Percentiles rank a stretch among this genome's conserved stretches.
These are phyloP conservation scores for Hyperopisus bebe DNA, from an alignment of 2,113 vertebrate genomes.

Conservation along the genomic window DNA sequence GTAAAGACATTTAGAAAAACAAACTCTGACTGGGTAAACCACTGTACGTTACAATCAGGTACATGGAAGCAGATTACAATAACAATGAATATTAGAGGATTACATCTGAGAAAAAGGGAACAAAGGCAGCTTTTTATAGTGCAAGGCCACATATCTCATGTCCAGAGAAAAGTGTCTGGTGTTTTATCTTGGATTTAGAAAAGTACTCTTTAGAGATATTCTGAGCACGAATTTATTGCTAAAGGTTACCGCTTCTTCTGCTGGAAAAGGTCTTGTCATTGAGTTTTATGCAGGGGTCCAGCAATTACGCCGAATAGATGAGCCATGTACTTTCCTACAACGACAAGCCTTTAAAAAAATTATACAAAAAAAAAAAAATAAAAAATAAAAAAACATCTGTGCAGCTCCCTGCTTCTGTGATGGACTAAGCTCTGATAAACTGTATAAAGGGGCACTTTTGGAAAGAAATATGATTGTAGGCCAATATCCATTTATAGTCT, in stretches of 20 bases:
- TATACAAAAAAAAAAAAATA: background rate
- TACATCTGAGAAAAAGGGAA: background rate
- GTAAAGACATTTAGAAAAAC: background rate
- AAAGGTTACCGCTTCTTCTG: background rate
- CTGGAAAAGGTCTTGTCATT: background rate
- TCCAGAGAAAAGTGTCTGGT: background rate
- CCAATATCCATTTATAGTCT: conserved; percentile 16
- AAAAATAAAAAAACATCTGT: background rate
- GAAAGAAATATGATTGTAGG: conserved; percentile 16
- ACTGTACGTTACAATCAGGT: background rate
- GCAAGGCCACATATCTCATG: background rate
- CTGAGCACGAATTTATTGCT: background rate
- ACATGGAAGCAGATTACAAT: background rate
- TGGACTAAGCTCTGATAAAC: background rate
- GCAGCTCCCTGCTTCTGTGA: background rate
- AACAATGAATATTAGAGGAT: background rate
- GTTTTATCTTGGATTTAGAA: background rate
- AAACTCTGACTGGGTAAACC: background rate
- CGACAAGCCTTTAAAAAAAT: background rate
- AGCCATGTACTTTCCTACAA: background rate
- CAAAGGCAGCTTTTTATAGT: background rate
- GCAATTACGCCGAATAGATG: background rate
- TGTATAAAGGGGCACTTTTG: background rate
- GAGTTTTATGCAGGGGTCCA: background rate
- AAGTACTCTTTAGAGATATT: background rate